Percentiles rank a stretch among this genome's conserved stretches.
Conservation (phyloP, 2,888 invertebrate genomes). For the Torymus tubicola region DNA sequence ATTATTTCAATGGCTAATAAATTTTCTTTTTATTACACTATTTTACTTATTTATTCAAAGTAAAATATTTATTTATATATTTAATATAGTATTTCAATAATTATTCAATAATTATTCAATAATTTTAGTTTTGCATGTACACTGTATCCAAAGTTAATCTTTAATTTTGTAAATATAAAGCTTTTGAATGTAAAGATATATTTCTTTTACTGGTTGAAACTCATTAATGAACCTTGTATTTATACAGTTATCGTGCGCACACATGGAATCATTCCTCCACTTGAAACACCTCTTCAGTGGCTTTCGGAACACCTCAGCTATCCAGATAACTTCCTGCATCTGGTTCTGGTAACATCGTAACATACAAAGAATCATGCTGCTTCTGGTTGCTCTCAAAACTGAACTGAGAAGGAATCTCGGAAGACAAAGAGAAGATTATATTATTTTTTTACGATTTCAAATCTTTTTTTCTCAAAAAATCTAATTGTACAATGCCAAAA, state of each 20-base stretch:
- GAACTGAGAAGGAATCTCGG: conserved; percentile 44
- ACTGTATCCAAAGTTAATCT: no score
- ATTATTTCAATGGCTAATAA: no score
- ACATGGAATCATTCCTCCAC: conserved; percentile 92
- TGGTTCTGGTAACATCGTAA: conserved; percentile 79
- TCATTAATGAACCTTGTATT: no score
- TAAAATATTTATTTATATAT: no score
- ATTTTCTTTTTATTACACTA: no score
- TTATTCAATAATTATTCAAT: no score
- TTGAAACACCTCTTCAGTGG: conserved; percentile 96
- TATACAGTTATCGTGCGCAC: conserved; percentile 85
- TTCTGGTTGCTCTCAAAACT: conserved; percentile 35
- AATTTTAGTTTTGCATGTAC: no score
- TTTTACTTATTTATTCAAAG: no score
- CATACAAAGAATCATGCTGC: conserved; percentile 50
- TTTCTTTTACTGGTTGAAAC: conserved; percentile 14
- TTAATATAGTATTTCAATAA: no score
- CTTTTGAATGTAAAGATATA: conserved; percentile 22
- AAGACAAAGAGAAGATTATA: conserved; percentile 51
- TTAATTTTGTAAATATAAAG: not conserved
- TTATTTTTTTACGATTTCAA: conserved; percentile 62
- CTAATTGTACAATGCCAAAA: conserved; percentile 36
- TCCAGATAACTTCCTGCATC: conserved; percentile 98
- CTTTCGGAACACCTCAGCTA: conserved; percentile 98
- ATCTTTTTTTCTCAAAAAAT: conserved; percentile 32